Evolutionary conservation across 2,797 vertebrate species (phyloP).

Genomic region (Phalanger gymnotis): DNA sequence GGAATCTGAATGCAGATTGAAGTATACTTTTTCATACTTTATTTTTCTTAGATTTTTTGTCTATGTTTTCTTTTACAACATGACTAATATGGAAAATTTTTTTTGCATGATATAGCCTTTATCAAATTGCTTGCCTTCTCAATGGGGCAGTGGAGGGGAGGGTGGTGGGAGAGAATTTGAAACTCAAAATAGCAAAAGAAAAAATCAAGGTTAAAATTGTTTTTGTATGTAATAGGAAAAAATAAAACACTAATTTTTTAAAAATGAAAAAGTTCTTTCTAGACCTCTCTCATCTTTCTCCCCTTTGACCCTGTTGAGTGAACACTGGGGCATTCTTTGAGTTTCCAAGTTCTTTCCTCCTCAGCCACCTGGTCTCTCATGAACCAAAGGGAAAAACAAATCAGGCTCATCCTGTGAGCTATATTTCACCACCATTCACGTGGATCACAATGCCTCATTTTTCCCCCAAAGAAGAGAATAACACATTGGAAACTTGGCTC

Average conservation of each 20-base stretch:
- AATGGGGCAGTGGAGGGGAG: not conserved
- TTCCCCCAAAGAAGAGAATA: constrained; percentile 10
- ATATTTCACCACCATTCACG: not conserved
- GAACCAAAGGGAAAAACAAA: constrained; percentile 51
- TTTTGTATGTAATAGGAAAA: not conserved
- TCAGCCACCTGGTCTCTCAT: constrained; percentile 45
- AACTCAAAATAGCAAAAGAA: not conserved
- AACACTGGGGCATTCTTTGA: constrained; percentile 53
- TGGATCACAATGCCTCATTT: constrained; percentile 9
- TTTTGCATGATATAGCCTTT: not conserved
- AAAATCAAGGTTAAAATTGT: not conserved
- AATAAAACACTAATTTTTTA: not conserved
- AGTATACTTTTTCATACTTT: not conserved
- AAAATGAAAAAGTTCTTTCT: not conserved
- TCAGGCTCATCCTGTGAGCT: constrained; percentile 17
- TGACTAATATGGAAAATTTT: not conserved
- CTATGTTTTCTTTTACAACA: not conserved
- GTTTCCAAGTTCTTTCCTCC: constrained; percentile 49
- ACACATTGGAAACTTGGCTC: constrained; percentile 55
- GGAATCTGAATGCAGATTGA: not conserved
- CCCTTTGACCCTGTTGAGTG: constrained; percentile 25
- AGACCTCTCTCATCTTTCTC: constrained; percentile 20
- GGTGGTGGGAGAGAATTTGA: not conserved
- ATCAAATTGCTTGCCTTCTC: not conserved
- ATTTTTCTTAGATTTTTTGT: not conserved